A percentile compares a stretch with the other conserved stretches of the same genome.
Evolutionary conservation across 2,888 invertebrate species (phyloP).

Genomic region (Heliconius erato): DNA sequence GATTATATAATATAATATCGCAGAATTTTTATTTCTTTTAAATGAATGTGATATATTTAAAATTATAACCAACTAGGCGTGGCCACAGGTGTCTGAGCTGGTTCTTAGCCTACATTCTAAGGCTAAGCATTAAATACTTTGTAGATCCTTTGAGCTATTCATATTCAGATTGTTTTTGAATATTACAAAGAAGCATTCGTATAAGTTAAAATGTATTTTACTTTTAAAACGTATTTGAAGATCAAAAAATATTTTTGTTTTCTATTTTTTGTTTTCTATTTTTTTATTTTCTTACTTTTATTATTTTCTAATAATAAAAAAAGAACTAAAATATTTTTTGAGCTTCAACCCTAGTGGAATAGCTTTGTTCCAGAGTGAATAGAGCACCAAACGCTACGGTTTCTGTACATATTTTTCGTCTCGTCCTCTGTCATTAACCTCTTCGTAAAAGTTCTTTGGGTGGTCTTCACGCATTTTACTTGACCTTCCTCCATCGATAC

Average conservation of each 20-base stretch:
- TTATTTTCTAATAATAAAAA: too few relatives aligned
- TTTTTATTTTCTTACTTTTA: too few relatives aligned
- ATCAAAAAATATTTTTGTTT: too few relatives aligned
- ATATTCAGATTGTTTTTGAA: not conserved
- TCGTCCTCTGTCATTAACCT: too few relatives aligned
- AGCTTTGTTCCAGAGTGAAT: not conserved
- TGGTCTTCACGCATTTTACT: too few relatives aligned
- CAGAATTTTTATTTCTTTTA: not conserved
- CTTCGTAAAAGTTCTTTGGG: too few relatives aligned
- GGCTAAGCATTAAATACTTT: conserved; percentile 71
- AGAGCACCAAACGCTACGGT: not conserved
- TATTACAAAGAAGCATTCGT: not conserved
- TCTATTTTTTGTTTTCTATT: too few relatives aligned
- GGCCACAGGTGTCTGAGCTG: conserved; percentile 73
- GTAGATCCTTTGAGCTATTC: conserved; percentile 34
- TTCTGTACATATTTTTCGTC: too few relatives aligned
- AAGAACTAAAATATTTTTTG: not conserved
- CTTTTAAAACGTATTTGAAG: too few relatives aligned
- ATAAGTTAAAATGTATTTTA: not conserved
- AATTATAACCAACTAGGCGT: conserved; percentile 38
- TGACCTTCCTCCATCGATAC: too few relatives aligned
- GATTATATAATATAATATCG: not conserved
- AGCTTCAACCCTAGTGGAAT: not conserved
- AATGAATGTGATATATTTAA: not conserved
- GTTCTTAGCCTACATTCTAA: conserved; percentile 68